Evolutionary conservation across 2,888 invertebrate species (phyloP).

Genomic region (Biston betularia): DNA sequence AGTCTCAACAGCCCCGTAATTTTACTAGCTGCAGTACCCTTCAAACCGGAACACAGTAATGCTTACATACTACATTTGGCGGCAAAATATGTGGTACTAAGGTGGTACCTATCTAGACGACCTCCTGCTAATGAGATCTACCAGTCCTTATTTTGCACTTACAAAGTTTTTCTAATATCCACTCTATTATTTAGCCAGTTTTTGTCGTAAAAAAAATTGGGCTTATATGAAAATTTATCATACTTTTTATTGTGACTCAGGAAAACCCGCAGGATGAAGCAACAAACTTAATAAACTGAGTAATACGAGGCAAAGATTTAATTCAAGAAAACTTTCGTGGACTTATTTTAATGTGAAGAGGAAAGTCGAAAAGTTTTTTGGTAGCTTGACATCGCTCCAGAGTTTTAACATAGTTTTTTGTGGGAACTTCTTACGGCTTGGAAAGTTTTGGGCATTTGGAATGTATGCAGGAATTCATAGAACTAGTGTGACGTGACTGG

Average conservation of each 20-base stretch:
- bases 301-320: neutral
- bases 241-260: neutral
- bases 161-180: no score
- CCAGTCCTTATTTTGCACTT: no score
- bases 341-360: constrained; percentile 23
- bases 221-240: no score
- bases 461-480: constrained; percentile 17
- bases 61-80: no score
- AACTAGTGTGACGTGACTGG: constrained; percentile 8
- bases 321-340: constrained; percentile 25
- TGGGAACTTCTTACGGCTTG: constrained; percentile 8
- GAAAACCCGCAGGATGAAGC: neutral
- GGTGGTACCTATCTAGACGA: no score
- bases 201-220: no score
- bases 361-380: constrained; percentile 18
- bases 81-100: no score
- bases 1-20: no score
- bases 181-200: no score
- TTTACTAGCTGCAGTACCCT: no score
- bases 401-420: constrained; percentile 28
- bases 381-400: constrained; percentile 20
- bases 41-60: no score
- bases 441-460: constrained; percentile 13
- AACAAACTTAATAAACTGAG: constrained; percentile 10
- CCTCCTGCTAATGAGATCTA: no score